Conservation (phyloP, 2,888 invertebrate species). For the Clepsis dumicolana region DNA sequence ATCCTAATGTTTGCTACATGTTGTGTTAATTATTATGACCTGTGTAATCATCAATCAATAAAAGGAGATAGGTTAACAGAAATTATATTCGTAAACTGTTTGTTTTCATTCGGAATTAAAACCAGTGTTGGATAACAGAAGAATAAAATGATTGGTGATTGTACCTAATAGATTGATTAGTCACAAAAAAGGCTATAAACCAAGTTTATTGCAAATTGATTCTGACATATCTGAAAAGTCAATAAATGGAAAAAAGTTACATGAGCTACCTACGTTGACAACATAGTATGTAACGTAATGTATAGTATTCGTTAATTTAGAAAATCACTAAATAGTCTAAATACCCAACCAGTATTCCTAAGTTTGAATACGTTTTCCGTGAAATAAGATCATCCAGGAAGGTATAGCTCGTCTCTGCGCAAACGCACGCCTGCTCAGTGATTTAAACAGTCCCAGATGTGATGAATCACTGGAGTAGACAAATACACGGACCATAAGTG, state of each 20-base stretch:
- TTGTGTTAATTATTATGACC: background rate
- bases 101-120: background rate
- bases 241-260: background rate
- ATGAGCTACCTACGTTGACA: background rate
- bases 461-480: slow-evolving; percentile 40
- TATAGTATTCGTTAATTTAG: too few relatives aligned
- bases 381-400: slow-evolving; percentile 18
- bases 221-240: background rate
- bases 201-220: background rate
- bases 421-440: slow-evolving; percentile 16
- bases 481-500: slow-evolving; percentile 35
- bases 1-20: background rate
- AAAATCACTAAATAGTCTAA: too few relatives aligned
- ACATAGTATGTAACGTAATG: too few relatives aligned
- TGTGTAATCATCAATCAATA: background rate
- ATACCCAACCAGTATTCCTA: too few relatives aligned
- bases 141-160: too few relatives aligned
- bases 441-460: slow-evolving; percentile 40
- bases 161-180: too few relatives aligned
- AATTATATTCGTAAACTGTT: background rate
- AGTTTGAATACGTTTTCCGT: too few relatives aligned
- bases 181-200: background rate
- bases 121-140: background rate
- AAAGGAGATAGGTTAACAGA: background rate
- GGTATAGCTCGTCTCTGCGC: slow-evolving; percentile 1